Percentiles rank a stretch among this genome's conserved stretches.
Evolutionary conservation across 2,113 vertebrate species (phyloP).

Genomic region (Calonectris borealis): DNA sequence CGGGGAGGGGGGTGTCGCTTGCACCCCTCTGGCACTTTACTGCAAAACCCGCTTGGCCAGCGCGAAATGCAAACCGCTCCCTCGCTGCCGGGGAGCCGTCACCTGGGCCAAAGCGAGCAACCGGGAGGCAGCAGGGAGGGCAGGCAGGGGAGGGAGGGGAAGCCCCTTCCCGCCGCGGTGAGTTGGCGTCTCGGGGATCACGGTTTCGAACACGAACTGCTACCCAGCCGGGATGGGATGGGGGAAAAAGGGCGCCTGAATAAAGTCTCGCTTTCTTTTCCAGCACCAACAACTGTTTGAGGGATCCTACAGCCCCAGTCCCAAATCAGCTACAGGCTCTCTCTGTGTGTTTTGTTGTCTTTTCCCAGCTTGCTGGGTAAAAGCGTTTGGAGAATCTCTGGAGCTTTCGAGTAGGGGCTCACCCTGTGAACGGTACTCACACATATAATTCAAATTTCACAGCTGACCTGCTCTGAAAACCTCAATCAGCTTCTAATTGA

Average conservation of each 20-base stretch:
- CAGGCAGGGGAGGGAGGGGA: neutral
- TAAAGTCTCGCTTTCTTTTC: neutral
- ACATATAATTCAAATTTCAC: slow-evolving; percentile 99
- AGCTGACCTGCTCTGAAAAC: slow-evolving; percentile 99
- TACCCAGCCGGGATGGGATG: neutral
- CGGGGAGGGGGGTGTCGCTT: neutral
- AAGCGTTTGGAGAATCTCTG: slow-evolving; percentile 77
- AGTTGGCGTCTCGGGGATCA: neutral
- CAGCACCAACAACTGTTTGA: neutral
- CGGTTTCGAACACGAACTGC: neutral
- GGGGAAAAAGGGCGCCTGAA: neutral
- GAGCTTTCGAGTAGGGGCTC: slow-evolving; percentile 79
- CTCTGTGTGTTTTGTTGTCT: slow-evolving; percentile 20
- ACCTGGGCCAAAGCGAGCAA: neutral
- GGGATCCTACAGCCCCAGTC: neutral
- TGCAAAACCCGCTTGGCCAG: neutral
- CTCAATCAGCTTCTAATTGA: slow-evolving; percentile 99
- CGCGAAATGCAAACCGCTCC: neutral
- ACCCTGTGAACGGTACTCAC: slow-evolving; percentile 86
- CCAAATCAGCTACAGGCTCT: neutral
- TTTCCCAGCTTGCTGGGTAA: slow-evolving; percentile 66
- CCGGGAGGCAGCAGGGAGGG: neutral
- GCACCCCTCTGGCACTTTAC: neutral
- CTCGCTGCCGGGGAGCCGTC: neutral
- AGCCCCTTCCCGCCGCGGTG: neutral